These are phyloP conservation scores for Sula dactylatra DNA, from an alignment of 2,113 vertebrate genomes.

Conservation along the genomic window DNA sequence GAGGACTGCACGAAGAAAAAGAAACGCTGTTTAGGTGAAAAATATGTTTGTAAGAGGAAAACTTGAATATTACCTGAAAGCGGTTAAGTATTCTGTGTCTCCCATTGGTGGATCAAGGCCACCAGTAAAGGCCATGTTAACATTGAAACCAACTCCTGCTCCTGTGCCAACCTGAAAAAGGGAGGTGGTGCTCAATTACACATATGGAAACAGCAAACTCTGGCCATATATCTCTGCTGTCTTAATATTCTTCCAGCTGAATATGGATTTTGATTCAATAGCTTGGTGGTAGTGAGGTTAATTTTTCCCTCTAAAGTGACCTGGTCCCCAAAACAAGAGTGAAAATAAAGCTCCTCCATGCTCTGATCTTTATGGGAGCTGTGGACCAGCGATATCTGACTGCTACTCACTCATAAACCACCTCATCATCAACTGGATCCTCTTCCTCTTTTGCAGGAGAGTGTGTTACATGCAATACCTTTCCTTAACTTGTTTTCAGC, in stretches of 20 bases:
- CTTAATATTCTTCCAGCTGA: background rate
- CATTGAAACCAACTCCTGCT: conserved; percentile 90
- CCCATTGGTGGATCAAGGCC: conserved; percentile 95
- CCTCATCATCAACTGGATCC: background rate
- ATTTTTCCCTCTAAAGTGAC: background rate
- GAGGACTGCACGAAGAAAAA: background rate
- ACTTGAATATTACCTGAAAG: conserved; percentile 84
- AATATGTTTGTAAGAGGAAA: background rate
- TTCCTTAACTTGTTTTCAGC: background rate
- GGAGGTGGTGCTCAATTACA: background rate
- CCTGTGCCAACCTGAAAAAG: conserved; percentile 86
- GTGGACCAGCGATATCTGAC: background rate
- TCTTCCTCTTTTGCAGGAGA: background rate
- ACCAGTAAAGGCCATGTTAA: conserved; percentile 96
- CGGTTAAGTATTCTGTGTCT: conserved; percentile 90
- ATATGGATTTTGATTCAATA: background rate
- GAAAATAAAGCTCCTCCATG: background rate
- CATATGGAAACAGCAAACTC: fast-evolving
- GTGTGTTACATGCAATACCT: background rate
- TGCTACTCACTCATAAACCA: background rate
- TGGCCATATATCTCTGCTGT: background rate
- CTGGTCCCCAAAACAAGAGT: background rate
- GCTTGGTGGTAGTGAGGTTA: background rate
- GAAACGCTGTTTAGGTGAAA: background rate
- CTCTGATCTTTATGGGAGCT: background rate